These are phyloP conservation scores for Pachymerium ferrugineum DNA, from an alignment of 2,888 invertebrate species.

Conservation along the genomic window DNA sequence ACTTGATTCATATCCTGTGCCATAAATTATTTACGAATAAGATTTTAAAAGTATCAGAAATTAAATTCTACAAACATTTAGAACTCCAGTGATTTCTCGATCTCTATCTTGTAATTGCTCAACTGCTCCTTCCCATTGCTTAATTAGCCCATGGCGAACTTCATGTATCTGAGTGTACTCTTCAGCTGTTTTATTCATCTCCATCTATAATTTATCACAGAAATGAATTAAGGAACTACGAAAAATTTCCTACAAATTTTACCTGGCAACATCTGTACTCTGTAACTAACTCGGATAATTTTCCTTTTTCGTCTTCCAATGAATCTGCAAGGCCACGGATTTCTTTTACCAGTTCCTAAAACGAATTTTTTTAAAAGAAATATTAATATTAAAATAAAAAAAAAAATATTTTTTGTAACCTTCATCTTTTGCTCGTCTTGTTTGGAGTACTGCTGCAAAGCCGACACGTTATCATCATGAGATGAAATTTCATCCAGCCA, in stretches of 20 bases:
- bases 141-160: slow-evolving; percentile 16
- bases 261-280: slow-evolving; percentile 1
- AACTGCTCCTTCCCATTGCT: slow-evolving; percentile 17
- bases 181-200: slow-evolving; percentile 32
- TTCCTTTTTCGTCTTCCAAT: slow-evolving; percentile 20
- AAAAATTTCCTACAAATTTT: neutral
- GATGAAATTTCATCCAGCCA: slow-evolving; percentile 6
- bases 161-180: slow-evolving; percentile 25
- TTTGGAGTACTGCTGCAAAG: slow-evolving; percentile 25
- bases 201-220: neutral
- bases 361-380: neutral
- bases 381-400: neutral
- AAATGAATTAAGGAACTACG: neutral
- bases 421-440: slow-evolving; percentile 29
- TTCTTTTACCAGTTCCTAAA: slow-evolving; percentile 1
- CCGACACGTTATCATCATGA: slow-evolving; percentile 24
- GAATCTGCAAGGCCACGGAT: neutral
- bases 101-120: slow-evolving; percentile 20
- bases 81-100: slow-evolving; percentile 2
- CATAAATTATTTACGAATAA: neutral
- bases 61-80: neutral
- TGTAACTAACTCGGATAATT: neutral
- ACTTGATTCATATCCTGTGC: neutral
- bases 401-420: neutral
- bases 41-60: neutral